phyloP scores from a whole-genome alignment of 1,140 invertebrate genomes.

The Portunus trituberculatus region DNA sequence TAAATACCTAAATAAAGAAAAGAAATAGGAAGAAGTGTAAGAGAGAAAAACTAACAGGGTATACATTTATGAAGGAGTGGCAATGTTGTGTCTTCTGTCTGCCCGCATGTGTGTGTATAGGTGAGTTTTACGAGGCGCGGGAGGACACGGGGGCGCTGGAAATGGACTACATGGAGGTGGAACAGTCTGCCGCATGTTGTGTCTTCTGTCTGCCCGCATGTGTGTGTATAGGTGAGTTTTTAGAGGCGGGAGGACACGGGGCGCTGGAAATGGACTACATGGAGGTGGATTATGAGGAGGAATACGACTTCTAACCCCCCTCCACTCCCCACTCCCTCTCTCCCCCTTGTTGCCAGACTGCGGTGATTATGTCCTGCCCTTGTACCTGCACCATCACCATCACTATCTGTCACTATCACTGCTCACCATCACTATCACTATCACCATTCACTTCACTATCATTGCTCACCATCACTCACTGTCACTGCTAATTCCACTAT shows the following conservation, averaged over 20 bases:
- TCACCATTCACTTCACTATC: too few relatives aligned
- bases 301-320: neutral
- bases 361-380: neutral
- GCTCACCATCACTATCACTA: too few relatives aligned
- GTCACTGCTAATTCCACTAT: neutral
- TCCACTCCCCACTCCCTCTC: neutral
- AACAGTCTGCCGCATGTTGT: neutral
- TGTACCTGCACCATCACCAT: neutral
- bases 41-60: too few relatives aligned
- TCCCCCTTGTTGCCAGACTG: neutral
- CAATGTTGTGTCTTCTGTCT: too few relatives aligned
- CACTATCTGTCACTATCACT: too few relatives aligned
- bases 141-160: conserved; percentile 54
- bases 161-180: conserved; percentile 56
- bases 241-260: conserved; percentile 53
- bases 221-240: conserved; percentile 27
- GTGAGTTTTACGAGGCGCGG: conserved; percentile 51
- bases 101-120: neutral
- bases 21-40: too few relatives aligned
- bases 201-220: neutral
- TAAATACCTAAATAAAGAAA: too few relatives aligned
- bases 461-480: neutral
- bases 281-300: neutral
- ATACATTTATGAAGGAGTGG: too few relatives aligned
- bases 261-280: conserved; percentile 53